A percentile compares a stretch with the other conserved stretches of the same genome.
Evolutionary conservation across 2,797 vertebrate species (phyloP).

Genomic region (Sebastes alutus): DNA sequence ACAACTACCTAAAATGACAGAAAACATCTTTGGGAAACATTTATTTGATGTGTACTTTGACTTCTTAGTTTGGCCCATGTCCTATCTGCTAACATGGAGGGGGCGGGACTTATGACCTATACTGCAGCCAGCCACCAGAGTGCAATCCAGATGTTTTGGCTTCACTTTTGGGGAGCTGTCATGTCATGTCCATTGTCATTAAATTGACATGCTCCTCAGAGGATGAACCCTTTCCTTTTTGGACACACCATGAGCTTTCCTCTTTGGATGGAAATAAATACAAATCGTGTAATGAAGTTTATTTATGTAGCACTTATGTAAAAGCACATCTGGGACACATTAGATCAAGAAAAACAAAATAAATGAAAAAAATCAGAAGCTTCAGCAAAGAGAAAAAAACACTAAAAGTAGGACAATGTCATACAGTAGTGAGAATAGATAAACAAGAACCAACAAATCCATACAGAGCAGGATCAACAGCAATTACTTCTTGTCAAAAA

Average conservation of each 20-base stretch:
- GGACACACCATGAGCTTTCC: neutral
- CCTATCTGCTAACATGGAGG: too few relatives aligned
- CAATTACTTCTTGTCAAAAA: neutral
- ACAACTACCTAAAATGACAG: too few relatives aligned
- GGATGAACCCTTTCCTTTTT: neutral
- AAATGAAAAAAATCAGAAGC: neutral
- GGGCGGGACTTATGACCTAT: too few relatives aligned
- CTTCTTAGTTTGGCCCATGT: too few relatives aligned
- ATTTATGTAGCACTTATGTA: neutral
- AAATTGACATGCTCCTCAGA: neutral
- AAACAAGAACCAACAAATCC: neutral
- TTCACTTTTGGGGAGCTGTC: too few relatives aligned
- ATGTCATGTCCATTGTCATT: neutral
- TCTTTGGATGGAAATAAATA: neutral
- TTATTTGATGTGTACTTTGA: too few relatives aligned
- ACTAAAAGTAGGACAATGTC: neutral
- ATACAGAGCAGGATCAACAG: neutral
- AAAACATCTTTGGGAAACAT: too few relatives aligned
- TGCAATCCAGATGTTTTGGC: too few relatives aligned
- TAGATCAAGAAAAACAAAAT: neutral
- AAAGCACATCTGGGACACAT: neutral
- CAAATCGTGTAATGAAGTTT: neutral
- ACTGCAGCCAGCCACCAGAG: too few relatives aligned
- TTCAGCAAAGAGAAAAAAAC: neutral
- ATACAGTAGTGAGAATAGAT: neutral